phyloP scores from a whole-genome alignment of 2,113 vertebrate genomes.

The Anolis sagrei region DNA sequence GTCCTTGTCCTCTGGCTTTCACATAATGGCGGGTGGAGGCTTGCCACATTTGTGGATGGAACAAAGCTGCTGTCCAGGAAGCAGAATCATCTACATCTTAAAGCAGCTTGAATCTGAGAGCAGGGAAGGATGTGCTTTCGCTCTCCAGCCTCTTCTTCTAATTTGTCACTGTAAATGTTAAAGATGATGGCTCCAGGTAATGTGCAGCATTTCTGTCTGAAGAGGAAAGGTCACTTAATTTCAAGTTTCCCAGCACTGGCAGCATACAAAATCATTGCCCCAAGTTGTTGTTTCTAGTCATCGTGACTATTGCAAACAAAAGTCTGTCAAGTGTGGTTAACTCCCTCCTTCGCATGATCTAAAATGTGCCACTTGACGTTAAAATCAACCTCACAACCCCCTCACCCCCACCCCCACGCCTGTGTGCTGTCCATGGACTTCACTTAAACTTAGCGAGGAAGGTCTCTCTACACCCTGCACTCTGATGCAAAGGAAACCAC shows the following conservation, averaged over 20 bases:
- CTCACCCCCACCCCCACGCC: slow-evolving; percentile 2
- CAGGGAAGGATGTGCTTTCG: background rate
- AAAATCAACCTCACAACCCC: slow-evolving; percentile 2
- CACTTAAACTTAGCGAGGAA: background rate
- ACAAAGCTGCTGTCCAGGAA: accelerated
- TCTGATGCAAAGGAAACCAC: accelerated
- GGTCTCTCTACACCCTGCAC: background rate
- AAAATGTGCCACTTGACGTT: slow-evolving; percentile 14
- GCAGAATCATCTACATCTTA: background rate
- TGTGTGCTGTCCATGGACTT: background rate
- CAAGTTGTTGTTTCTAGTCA: slow-evolving; percentile 52
- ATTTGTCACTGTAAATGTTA: slow-evolving; percentile 48
- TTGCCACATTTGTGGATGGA: background rate
- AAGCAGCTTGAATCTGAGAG: background rate
- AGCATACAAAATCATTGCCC: slow-evolving; percentile 57
- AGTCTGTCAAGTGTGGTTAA: slow-evolving; percentile 60
- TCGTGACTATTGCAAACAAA: slow-evolving; percentile 55
- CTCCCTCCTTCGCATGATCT: slow-evolving; percentile 9
- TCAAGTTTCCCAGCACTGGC: slow-evolving; percentile 62
- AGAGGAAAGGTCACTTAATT: slow-evolving; percentile 66
- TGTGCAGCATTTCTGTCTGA: slow-evolving; percentile 41
- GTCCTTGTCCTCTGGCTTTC: too few relatives aligned
- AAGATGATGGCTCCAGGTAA: slow-evolving; percentile 55
- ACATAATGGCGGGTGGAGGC: too few relatives aligned
- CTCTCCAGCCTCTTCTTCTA: background rate